Evolutionary conservation across 2,797 vertebrate genomes (phyloP).

Genomic region (Hydrocynus forskahlii): DNA sequence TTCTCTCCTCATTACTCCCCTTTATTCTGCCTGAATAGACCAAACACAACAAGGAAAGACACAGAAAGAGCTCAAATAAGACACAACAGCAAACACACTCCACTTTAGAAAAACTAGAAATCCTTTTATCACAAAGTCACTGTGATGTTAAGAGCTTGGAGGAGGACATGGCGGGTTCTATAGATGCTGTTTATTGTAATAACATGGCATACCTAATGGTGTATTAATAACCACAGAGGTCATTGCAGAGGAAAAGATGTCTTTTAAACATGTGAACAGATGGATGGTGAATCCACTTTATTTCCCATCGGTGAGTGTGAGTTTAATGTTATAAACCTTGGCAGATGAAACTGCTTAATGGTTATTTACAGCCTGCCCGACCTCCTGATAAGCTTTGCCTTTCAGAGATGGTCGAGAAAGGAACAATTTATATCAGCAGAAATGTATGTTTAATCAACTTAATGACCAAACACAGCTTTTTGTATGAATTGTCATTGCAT

Average conservation of each 20-base stretch:
- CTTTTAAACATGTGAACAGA: neutral
- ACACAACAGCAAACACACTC: conserved; percentile 23
- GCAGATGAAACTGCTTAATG: neutral
- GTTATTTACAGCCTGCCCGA: neutral
- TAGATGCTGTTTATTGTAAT: conserved; percentile 15
- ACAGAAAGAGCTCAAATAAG: conserved; percentile 46
- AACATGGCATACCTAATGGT: neutral
- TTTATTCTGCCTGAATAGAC: conserved; percentile 52
- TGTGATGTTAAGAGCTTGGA: conserved; percentile 37
- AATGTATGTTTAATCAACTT: neutral
- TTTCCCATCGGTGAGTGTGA: neutral
- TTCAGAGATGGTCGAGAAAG: neutral
- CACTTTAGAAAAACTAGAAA: conserved; percentile 40
- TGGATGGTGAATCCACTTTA: neutral
- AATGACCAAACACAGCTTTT: neutral
- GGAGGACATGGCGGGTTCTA: conserved; percentile 2
- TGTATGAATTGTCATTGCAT: neutral
- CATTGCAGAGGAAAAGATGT: neutral
- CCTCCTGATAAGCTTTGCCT: neutral
- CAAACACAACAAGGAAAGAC: conserved; percentile 48
- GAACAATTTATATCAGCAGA: neutral
- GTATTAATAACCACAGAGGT: neutral
- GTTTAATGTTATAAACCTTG: neutral
- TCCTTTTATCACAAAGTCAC: conserved; percentile 19
- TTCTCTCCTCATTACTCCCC: conserved; percentile 47